Percentiles rank a stretch among this genome's conserved stretches.
Evolutionary conservation across 2,888 invertebrate species (phyloP).

Genomic region (Xestia c-nigrum): DNA sequence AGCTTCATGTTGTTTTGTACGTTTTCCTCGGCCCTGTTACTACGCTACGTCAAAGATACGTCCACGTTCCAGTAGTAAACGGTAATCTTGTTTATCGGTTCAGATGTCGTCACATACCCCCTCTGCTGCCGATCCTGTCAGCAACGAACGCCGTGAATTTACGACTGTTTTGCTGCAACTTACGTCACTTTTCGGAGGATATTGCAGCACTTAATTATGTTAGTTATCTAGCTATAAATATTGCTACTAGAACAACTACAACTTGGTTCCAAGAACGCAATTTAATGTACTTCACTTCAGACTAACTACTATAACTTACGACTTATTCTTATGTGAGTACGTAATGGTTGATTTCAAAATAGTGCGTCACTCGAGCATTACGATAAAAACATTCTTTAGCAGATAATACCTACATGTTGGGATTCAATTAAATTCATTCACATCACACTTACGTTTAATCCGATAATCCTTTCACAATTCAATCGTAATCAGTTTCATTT

Average conservation of each 20-base stretch:
- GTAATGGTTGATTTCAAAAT: slow-evolving; percentile 4
- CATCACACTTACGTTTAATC: slow-evolving; percentile 12
- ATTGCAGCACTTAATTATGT: slow-evolving; percentile 61
- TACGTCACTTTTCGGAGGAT: slow-evolving; percentile 58
- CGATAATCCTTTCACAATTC: slow-evolving; percentile 34
- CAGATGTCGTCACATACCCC: slow-evolving; percentile 71
- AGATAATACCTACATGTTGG: slow-evolving; percentile 14
- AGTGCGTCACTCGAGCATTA: slow-evolving; percentile 13
- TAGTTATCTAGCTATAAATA: slow-evolving; percentile 34
- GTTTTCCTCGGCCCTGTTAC: slow-evolving; percentile 6
- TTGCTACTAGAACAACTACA: slow-evolving; percentile 16
- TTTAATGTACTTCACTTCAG: slow-evolving; percentile 24
- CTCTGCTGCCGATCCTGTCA: slow-evolving; percentile 47
- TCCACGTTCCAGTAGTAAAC: slow-evolving; percentile 42
- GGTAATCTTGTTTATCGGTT: slow-evolving; percentile 75
- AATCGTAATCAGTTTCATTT: slow-evolving; percentile 20
- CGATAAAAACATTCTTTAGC: slow-evolving; percentile 38
- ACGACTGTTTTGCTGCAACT: slow-evolving; percentile 70
- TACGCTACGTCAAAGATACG: slow-evolving; percentile 19
- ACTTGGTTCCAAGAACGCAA: slow-evolving; percentile 21
- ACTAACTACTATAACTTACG: not conserved
- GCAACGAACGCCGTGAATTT: slow-evolving; percentile 68
- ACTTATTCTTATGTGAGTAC: slow-evolving; percentile 24
- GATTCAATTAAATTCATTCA: slow-evolving; percentile 20
- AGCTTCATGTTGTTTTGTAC: not conserved